Conservation (phyloP, 2,797 vertebrate species). For the Avahi laniger region DNA sequence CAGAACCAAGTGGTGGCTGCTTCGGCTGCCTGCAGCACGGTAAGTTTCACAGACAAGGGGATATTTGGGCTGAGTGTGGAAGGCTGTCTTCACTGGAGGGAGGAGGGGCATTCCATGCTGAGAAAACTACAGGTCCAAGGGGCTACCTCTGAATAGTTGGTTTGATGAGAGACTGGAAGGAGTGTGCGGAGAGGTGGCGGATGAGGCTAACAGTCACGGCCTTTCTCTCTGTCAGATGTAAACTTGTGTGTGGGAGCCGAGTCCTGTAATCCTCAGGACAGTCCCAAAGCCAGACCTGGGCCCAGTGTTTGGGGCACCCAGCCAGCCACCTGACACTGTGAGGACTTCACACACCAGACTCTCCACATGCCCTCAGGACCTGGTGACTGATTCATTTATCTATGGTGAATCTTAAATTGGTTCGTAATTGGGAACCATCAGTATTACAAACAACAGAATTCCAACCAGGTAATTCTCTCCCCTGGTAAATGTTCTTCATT, state of each 20-base stretch:
- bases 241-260: not conserved
- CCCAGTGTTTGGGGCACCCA: not conserved
- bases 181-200: not conserved
- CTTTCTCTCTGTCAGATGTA: not conserved
- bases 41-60: not conserved
- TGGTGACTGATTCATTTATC: not conserved
- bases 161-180: not conserved
- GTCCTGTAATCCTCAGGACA: not conserved
- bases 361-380: not conserved
- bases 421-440: not conserved
- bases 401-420: not conserved
- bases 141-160: not conserved
- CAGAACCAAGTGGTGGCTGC: not conserved
- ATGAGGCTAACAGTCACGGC: not conserved
- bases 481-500: not conserved
- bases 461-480: not conserved
- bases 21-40: not conserved
- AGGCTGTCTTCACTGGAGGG: not conserved
- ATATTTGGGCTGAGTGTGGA: too few relatives aligned
- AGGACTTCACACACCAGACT: not conserved
- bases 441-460: not conserved
- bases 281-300: not conserved
- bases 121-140: not conserved
- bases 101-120: too few relatives aligned
- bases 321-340: not conserved